phyloP scores from a whole-genome alignment of 1,140 invertebrate genomes.

The Drosophila paulistorum region DNA sequence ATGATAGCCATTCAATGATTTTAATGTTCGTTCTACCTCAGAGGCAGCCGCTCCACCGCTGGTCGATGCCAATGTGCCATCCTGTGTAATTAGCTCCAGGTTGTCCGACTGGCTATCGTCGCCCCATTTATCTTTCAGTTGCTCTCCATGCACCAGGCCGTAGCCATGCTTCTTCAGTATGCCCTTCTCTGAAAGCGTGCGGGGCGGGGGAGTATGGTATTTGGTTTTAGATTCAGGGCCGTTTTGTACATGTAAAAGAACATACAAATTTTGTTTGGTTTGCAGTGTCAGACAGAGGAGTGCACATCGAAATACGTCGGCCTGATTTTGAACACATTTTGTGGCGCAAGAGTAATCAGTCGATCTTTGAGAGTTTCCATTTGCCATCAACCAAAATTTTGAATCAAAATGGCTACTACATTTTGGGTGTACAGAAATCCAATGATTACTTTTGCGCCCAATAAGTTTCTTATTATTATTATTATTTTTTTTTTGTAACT shows the following conservation, averaged over 20 bases:
- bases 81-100: conserved; percentile 88
- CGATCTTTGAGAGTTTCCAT: not conserved
- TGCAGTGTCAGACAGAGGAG: conserved; percentile 67
- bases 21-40: conserved; percentile 92
- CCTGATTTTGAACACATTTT: conserved; percentile 27
- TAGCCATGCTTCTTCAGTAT: conserved; percentile 94
- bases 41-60: conserved; percentile 86
- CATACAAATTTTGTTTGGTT: conserved; percentile 59
- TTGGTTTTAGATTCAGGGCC: not conserved
- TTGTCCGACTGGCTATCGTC: conserved; percentile 90
- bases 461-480: not conserved
- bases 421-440: not conserved
- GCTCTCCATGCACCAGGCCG: conserved; percentile 87
- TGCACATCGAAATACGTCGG: conserved; percentile 39
- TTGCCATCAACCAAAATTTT: not conserved
- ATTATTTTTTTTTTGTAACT: not conserved
- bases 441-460: conserved; percentile 19
- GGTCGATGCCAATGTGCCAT: conserved; percentile 86
- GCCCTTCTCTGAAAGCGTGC: conserved; percentile 90
- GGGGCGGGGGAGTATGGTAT: not conserved
- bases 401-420: not conserved
- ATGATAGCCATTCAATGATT: conserved; percentile 95
- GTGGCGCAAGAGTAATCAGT: conserved; percentile 24
- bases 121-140: conserved; percentile 87
- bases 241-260: conserved; percentile 70